Conservation (phyloP, 1,140 invertebrate species). For the Drosophila grimshawi region DNA sequence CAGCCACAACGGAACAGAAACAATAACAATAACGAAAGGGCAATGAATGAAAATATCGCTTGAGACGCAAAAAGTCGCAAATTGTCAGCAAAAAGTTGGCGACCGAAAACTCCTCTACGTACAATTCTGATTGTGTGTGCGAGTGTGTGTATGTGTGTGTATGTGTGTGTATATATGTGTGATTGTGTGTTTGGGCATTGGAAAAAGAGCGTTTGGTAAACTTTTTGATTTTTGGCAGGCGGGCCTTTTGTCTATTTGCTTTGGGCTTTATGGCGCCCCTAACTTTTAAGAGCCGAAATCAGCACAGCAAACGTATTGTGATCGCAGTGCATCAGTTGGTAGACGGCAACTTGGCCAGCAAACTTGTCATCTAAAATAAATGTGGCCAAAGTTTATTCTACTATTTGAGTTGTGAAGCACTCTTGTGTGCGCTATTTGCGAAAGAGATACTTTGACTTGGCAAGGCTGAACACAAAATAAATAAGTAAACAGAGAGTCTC, state of each 20-base stretch:
- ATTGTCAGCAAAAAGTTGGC: conserved; percentile 74
- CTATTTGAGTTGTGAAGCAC: conserved; percentile 43
- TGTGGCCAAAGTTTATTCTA: conserved; percentile 34
- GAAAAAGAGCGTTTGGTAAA: conserved; percentile 35
- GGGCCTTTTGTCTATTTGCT: conserved; percentile 33
- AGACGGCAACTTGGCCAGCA: neutral
- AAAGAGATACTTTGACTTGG: conserved; percentile 13
- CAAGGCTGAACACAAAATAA: neutral
- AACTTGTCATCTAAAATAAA: conserved; percentile 18
- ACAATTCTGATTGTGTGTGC: neutral
- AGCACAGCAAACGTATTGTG: conserved; percentile 33
- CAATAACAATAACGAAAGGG: conserved; percentile 54
- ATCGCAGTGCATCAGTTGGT: conserved; percentile 31
- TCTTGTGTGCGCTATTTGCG: conserved; percentile 4
- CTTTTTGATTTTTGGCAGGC: conserved; percentile 45
- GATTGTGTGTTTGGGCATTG: conserved; percentile 2
- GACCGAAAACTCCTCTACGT: conserved; percentile 18
- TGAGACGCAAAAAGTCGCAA: conserved; percentile 59
- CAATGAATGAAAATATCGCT: conserved; percentile 67
- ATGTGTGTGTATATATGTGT: neutral
- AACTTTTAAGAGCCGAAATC: conserved; percentile 18
- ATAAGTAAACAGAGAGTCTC: neutral
- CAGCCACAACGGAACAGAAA: conserved; percentile 13
- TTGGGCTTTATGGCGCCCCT: conserved; percentile 38
- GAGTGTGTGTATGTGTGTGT: neutral